phyloP scores from a whole-genome alignment of 2,113 vertebrate genomes.

The Macrotis lagotis region DNA sequence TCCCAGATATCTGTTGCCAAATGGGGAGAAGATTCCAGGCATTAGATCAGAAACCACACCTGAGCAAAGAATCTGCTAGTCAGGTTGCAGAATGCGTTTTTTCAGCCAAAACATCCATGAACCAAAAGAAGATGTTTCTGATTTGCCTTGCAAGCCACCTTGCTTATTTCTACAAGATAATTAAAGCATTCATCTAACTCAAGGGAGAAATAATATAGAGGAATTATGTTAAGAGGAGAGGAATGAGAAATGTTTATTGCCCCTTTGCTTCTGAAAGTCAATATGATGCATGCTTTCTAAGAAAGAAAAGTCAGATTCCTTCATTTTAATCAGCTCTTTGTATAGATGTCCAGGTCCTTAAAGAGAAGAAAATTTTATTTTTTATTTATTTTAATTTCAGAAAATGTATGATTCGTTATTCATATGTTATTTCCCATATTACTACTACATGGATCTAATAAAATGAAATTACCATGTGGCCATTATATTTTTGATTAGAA shows the following conservation, averaged over 20 bases:
- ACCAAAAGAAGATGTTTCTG: neutral
- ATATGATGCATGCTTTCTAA: neutral
- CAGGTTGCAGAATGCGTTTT: neutral
- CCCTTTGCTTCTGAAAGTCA: neutral
- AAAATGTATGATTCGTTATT: neutral
- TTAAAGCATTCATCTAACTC: neutral
- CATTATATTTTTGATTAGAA: constrained; percentile 16
- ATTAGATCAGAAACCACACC: neutral
- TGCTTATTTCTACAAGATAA: neutral
- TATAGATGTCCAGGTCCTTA: neutral
- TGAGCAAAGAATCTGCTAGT: neutral
- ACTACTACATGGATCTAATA: neutral
- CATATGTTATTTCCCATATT: constrained; percentile 16
- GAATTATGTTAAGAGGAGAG: neutral
- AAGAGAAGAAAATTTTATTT: neutral
- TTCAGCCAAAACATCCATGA: neutral
- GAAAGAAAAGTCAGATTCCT: neutral
- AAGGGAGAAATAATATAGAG: neutral
- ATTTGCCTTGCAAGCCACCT: neutral
- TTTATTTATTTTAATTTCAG: neutral
- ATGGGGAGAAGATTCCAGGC: neutral
- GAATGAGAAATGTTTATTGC: neutral
- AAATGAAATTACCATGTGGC: neutral
- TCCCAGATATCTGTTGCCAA: neutral
- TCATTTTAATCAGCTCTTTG: neutral